Conservation (phyloP, 2,888 invertebrate genomes). For the Eumerus sabulonum region DNA sequence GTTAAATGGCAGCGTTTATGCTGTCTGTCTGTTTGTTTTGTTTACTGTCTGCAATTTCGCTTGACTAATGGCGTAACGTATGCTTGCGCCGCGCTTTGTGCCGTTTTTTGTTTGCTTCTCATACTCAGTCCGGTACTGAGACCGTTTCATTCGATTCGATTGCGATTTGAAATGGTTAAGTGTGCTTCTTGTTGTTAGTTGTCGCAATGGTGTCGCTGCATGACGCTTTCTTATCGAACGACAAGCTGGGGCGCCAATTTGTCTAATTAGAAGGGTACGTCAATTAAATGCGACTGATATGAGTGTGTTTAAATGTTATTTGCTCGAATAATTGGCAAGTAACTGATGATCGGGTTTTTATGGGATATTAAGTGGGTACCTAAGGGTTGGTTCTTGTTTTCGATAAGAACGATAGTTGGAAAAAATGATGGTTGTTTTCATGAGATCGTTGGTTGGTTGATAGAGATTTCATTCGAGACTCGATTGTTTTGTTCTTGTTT, state of each 20-base stretch:
- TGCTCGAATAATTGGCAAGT: constrained; percentile 12
- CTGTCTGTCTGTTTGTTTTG: constrained; percentile 68
- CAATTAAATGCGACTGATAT: constrained; percentile 4
- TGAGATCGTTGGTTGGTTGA: no score
- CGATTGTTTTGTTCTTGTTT: no score
- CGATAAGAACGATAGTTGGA: constrained; percentile 5
- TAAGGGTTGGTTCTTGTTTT: constrained; percentile 9
- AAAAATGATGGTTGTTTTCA: not conserved
- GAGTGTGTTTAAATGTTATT: not conserved
- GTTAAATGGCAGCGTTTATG: constrained; percentile 68
- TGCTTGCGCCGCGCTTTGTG: constrained; percentile 18
- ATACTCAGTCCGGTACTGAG: constrained; percentile 12
- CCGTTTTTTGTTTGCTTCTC: not conserved
- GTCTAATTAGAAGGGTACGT: constrained; percentile 33
- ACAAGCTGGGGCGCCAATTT: constrained; percentile 30
- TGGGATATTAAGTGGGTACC: not conserved
- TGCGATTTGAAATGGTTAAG: constrained; percentile 14
- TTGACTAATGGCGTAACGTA: constrained; percentile 59
- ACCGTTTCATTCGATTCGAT: constrained; percentile 6
- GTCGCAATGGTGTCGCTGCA: constrained; percentile 11
- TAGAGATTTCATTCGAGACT: no score
- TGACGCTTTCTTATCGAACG: constrained; percentile 36
- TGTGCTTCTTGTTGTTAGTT: not conserved
- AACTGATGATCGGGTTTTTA: not conserved
- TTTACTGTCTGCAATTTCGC: constrained; percentile 66